phyloP scores from a whole-genome alignment of 2,888 invertebrate genomes.

The Gortyna flavago region DNA sequence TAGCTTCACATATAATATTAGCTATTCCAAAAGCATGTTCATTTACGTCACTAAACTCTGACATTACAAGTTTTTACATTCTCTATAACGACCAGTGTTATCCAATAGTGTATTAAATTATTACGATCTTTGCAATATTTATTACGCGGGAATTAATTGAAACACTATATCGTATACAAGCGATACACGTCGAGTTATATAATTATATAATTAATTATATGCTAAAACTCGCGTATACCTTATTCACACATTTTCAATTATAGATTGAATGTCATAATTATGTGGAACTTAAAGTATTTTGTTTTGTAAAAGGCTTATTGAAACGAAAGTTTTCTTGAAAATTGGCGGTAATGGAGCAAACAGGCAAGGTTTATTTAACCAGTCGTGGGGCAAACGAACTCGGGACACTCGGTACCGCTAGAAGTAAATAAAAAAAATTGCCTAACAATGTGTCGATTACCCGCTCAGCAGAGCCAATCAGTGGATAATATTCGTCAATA shows the following conservation, averaged over 20 bases:
- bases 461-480: constrained; percentile 77
- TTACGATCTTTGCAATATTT: constrained; percentile 75
- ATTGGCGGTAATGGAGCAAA: constrained; percentile 69
- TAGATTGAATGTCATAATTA: constrained; percentile 16
- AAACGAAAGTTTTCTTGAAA: constrained; percentile 70
- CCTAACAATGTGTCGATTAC: constrained; percentile 82
- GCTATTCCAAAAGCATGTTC: constrained; percentile 67
- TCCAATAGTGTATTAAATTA: constrained; percentile 76
- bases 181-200: constrained; percentile 59
- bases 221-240: constrained; percentile 54
- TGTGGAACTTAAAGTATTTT: not conserved
- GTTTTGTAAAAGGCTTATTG: not conserved
- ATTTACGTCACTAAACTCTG: constrained; percentile 67
- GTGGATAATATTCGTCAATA: constrained; percentile 78
- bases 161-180: constrained; percentile 69
- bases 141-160: constrained; percentile 77
- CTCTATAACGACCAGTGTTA: constrained; percentile 65
- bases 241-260: constrained; percentile 63
- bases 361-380: constrained; percentile 75
- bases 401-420: constrained; percentile 82
- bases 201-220: constrained; percentile 74
- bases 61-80: constrained; percentile 71
- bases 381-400: constrained; percentile 81
- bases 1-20: constrained; percentile 61
- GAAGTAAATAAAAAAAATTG: constrained; percentile 76